These are phyloP conservation scores for Silurus meridionalis DNA, from an alignment of 2,113 vertebrate genomes.

Conservation along the genomic window DNA sequence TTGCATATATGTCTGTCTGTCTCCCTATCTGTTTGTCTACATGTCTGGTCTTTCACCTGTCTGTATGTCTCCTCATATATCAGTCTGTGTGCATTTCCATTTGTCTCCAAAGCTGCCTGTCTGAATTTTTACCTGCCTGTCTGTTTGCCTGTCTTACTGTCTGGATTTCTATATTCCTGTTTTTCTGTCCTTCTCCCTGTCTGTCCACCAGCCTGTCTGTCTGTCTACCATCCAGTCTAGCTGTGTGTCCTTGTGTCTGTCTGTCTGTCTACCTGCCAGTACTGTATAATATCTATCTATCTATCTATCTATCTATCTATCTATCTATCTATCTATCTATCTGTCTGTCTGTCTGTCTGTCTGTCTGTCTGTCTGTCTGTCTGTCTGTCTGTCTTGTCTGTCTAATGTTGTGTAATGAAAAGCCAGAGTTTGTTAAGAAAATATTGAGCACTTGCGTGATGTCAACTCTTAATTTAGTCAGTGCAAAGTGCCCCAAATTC, in stretches of 20 bases:
- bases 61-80: neutral
- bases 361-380: neutral
- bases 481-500: neutral
- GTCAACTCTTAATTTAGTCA: neutral
- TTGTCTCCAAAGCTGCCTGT: neutral
- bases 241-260: no score
- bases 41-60: neutral
- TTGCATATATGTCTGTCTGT: neutral
- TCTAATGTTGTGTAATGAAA: neutral
- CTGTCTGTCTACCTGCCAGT: no score
- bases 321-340: neutral
- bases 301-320: neutral
- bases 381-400: no score
- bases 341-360: neutral
- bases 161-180: neutral
- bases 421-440: neutral
- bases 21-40: neutral
- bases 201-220: neutral
- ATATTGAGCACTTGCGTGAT: neutral
- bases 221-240: no score
- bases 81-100: neutral
- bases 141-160: no score
- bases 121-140: neutral
- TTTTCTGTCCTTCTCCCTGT: neutral
- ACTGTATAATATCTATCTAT: neutral